Evolutionary conservation across 1,140 invertebrate species (phyloP).

Genomic region (Conus ventricosus): DNA sequence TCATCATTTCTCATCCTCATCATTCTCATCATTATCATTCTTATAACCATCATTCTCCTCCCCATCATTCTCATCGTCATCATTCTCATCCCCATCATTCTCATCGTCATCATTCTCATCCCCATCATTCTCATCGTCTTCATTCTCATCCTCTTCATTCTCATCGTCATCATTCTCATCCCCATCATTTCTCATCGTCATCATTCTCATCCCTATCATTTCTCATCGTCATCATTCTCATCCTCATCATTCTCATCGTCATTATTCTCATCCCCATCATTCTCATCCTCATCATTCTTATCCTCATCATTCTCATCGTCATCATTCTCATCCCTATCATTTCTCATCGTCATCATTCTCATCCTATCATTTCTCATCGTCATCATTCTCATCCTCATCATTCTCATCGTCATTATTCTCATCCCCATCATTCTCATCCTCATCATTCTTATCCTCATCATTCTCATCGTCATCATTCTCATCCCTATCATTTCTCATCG

Average conservation of each 20-base stretch:
- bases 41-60: not conserved
- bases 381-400: not conserved
- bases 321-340: too few species aligned
- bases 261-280: not conserved
- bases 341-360: not conserved
- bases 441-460: too few species aligned
- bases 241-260: not conserved
- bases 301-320: not conserved
- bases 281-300: not conserved
- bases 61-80: not conserved
- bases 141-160: too few species aligned
- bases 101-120: too few species aligned
- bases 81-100: too few species aligned
- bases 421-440: not conserved
- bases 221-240: not conserved
- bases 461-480: not conserved
- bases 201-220: not conserved
- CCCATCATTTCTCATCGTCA: not conserved
- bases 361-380: too few species aligned
- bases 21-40: not conserved
- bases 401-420: not conserved
- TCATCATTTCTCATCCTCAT: not conserved
- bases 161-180: slow-evolving; percentile 31
- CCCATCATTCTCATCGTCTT: too few species aligned
- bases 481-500: not conserved